Conservation (phyloP, 1,140 invertebrate genomes). For the Planococcus citri region DNA sequence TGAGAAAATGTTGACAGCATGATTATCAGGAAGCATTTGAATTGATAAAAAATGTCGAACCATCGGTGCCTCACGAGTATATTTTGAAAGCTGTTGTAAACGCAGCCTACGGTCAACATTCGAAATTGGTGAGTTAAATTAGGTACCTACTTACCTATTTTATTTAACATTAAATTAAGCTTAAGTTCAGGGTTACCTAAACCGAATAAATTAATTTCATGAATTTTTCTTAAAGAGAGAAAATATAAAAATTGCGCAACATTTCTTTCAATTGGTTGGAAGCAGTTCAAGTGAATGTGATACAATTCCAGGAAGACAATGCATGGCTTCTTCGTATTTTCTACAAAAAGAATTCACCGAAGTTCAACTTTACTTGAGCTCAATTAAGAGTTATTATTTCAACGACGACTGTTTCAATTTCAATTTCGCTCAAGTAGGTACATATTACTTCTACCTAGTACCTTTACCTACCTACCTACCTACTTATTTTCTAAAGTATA, state of each 20-base stretch:
- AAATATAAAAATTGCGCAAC: conserved; percentile 84
- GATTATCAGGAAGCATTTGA: conserved; percentile 81
- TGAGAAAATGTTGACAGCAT: too few species aligned
- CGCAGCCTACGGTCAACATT: conserved; percentile 82
- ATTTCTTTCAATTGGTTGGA: conserved; percentile 92
- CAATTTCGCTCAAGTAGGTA: conserved; percentile 86
- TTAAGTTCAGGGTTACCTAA: too few species aligned
- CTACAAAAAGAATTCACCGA: conserved; percentile 89
- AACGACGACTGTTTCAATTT: conserved; percentile 96
- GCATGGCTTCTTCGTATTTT: conserved; percentile 95
- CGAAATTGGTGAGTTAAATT: conserved; percentile 29
- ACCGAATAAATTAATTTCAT: conserved; percentile 14
- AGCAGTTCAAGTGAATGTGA: conserved; percentile 92
- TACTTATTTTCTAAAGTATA: too few species aligned
- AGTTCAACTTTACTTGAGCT: conserved; percentile 89
- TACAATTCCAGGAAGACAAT: conserved; percentile 84
- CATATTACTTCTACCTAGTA: too few species aligned
- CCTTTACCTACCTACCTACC: too few species aligned
- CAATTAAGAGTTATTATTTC: conserved; percentile 92
- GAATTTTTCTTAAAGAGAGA: conserved; percentile 59
- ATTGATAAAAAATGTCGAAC: conserved; percentile 83
- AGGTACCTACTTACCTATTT: neutral
- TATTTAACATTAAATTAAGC: neutral
- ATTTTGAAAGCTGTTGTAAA: conserved; percentile 94
- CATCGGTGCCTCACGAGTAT: conserved; percentile 88